Percentiles rank a stretch among this genome's conserved stretches.
These are phyloP conservation scores for Thereuonema tuberculata DNA, from an alignment of 1,140 invertebrate species.

Conservation along the genomic window DNA sequence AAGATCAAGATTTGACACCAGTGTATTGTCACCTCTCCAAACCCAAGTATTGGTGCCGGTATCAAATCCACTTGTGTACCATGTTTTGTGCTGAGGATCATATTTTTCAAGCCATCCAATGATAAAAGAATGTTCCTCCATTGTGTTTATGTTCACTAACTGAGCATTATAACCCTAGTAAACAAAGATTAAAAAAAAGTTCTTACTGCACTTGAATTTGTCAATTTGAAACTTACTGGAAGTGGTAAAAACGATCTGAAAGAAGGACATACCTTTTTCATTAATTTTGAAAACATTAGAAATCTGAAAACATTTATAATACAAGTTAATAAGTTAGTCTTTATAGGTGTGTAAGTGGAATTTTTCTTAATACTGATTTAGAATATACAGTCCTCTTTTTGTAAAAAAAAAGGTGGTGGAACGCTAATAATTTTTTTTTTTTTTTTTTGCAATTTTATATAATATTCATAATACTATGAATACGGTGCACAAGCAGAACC, in stretches of 20 bases:
- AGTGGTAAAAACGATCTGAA: neutral
- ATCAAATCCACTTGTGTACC: constrained; percentile 66
- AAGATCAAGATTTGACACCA: constrained; percentile 60
- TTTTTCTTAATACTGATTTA: too few species aligned
- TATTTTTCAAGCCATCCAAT: constrained; percentile 56
- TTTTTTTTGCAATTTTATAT: too few species aligned
- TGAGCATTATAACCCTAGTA: constrained; percentile 55
- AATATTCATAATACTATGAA: too few species aligned
- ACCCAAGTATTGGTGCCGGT: constrained; percentile 58
- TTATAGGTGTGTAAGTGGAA: too few species aligned
- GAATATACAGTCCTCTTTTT: too few species aligned
- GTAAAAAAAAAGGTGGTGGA: too few species aligned
- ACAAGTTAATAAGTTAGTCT: too few species aligned
- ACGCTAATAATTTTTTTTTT: too few species aligned
- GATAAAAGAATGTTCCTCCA: constrained; percentile 77
- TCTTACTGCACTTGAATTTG: neutral
- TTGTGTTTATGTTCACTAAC: constrained; percentile 56
- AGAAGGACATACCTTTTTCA: neutral
- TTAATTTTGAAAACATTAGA: too few species aligned
- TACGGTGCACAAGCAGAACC: too few species aligned
- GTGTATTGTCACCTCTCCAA: constrained; percentile 65
- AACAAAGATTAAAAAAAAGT: constrained; percentile 15
- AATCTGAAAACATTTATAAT: too few species aligned
- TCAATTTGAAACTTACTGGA: neutral
- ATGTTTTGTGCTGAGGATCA: constrained; percentile 71